Evolutionary conservation across 2,888 invertebrate genomes (phyloP), one percentile per base, ranked within the genome.

Genomic region (Flexamia atlantica): DNA sequence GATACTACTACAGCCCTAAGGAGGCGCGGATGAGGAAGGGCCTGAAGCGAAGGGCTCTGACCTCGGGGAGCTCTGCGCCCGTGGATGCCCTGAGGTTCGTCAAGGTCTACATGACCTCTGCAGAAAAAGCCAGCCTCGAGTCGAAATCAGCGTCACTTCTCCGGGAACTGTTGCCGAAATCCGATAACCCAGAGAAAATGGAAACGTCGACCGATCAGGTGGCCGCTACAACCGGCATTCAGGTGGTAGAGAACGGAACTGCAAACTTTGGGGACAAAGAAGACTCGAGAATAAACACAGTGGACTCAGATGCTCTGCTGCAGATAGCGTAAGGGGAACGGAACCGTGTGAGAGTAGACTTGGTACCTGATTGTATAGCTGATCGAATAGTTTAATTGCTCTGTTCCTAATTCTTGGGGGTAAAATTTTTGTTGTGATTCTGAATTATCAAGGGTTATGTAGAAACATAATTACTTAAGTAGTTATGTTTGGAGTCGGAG

Each of bases 1-100:
- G 93, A 92, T 90, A 90, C 86, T 89, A 89, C 84, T 90, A 90
- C 87, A 90, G 90, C 87, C 90, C 90, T 14, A 90, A 90, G 86
- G 90, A 90, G 86, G 90, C 90, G 12, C 87, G 90, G 64, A 85
- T 90, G 85, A 87, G 90, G n/a, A 90, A 90, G 84, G 74, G 64
- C 17, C 28, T 64, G 14, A 64, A 64, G 64, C 64, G 64, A 3
- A 64, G 30, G 14, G 64, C 28, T 64, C 25, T 64, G 17, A 20
- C 64, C 5, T 12, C 28, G 14, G 64, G 64, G 1, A 64, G 28
- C 14, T 14, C 64, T 0, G 30, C 9, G 28, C 14, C 64, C 12
- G 57, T 81, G 17, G 81, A 81, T 17, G 81, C 81, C 14, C 10
- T 81, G 4, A 60, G 60, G 23, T 50, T 81, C 20, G 81, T 81